Base-by-base conservation (phyloP, 2,888 invertebrate species). In the Eupsilia transversa region DNA sequence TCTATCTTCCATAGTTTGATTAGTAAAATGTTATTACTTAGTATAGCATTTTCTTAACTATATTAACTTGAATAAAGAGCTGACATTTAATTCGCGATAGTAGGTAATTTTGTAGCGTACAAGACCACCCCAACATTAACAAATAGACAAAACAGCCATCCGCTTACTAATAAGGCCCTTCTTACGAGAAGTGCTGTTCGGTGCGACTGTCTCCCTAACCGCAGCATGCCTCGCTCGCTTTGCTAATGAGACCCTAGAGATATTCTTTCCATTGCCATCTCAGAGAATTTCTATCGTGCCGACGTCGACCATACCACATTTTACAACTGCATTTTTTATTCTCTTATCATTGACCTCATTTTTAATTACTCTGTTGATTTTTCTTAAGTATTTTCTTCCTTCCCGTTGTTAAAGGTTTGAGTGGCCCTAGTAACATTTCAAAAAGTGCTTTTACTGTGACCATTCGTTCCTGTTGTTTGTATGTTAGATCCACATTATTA, bases 191-290 rank as follows among this genome's bases (percentile, higher is more conserved):
- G 87, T 80, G 82, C 80, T 86, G 83, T 85, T 85, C 88, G 87
- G 85, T 81, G 84, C 79, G 82, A 84, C 86, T 85, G 85, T 84
- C 86, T 84, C 86, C 74, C 84, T 86, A 82, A 86, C 89, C 86
- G 77, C 87, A 84, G 88, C 88, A 90, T 89, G 92, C 89, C 83
- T 89, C 90, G 89, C 88, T 90, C 89, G 88, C 88, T 88, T 82
- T 87, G 84, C 92, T 93, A 93, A 93, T 93, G 92, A 93, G 93
- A 86, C 90, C 87, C 91, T 90, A 88, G 90, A 90, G 86, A 84
- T 88, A 88, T 87, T 87, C 88, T 87, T 88, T 86, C 86, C 81
- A 89, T 87, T 89, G 86, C 87, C 79, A 80, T 89, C 84, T 85
- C 87, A 83, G 75, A 84, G 81, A 73, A 84, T 69, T 73, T 46